phyloP scores from a whole-genome alignment of 2,888 invertebrate genomes.

The Lepidonotus clava region DNA sequence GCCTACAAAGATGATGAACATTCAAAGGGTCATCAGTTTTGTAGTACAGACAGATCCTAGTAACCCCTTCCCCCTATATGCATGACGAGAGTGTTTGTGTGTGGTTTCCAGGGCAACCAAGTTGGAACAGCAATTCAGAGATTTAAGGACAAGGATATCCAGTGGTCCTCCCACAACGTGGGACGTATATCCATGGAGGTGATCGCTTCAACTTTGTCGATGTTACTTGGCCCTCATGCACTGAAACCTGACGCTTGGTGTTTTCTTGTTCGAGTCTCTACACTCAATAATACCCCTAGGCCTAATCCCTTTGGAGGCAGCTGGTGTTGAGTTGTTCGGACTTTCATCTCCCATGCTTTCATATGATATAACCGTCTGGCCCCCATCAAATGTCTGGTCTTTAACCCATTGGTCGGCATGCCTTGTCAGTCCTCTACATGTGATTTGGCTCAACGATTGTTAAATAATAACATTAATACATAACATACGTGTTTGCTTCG shows the following conservation, averaged over 20 bases:
- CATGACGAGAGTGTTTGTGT: conserved; percentile 49
- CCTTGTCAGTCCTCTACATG: too few species aligned
- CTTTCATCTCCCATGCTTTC: too few species aligned
- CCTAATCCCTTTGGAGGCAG: too few species aligned
- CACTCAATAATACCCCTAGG: neutral
- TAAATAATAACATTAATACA: too few species aligned
- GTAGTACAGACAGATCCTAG: too few species aligned
- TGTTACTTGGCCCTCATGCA: conserved; percentile 4
- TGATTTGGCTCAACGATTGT: too few species aligned
- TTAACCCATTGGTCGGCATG: too few species aligned
- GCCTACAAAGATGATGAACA: neutral
- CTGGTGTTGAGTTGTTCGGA: too few species aligned
- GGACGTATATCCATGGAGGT: conserved; percentile 76
- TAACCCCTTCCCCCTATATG: neutral
- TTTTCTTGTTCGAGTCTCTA: neutral
- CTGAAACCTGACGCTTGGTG: conserved; percentile 12
- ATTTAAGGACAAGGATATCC: conserved; percentile 80
- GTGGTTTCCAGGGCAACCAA: conserved; percentile 72
- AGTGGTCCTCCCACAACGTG: conserved; percentile 83
- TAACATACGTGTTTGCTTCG: too few species aligned
- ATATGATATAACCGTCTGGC: too few species aligned
- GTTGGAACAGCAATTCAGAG: conserved; percentile 81
- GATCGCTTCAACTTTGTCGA: neutral
- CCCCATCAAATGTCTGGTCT: too few species aligned
- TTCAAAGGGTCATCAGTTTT: neutral